Evolutionary conservation across 2,888 invertebrate genomes (phyloP).

Genomic region (Eupithecia vulgata): DNA sequence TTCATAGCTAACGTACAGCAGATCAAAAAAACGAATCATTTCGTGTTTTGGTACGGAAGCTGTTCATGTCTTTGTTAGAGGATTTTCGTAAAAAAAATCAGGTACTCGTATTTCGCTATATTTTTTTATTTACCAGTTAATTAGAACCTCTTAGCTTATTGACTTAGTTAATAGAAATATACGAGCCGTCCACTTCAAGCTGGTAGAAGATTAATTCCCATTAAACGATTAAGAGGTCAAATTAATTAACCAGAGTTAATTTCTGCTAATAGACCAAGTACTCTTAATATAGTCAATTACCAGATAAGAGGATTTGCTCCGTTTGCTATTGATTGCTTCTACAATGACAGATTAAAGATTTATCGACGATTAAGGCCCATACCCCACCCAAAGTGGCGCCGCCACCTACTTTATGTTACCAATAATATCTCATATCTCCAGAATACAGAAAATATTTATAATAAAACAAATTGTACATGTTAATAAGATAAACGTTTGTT

Average conservation of each 20-base stretch:
- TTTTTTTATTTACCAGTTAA: neutral
- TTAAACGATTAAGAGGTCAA: slow-evolving; percentile 60
- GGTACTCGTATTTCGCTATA: neutral
- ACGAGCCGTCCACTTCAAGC: slow-evolving; percentile 1
- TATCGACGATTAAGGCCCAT: neutral
- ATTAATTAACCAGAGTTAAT: slow-evolving; percentile 51
- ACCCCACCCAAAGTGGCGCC: no score
- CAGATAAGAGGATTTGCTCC: slow-evolving; percentile 44
- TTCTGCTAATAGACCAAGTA: slow-evolving; percentile 50
- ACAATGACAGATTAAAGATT: neutral
- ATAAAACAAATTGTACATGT: no score
- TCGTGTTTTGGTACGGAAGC: neutral
- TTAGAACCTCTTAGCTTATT: neutral
- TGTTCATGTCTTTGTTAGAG: no score
- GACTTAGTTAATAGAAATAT: neutral
- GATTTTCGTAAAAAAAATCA: neutral
- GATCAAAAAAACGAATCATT: neutral
- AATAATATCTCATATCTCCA: no score
- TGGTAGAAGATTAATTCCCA: slow-evolving; percentile 38
- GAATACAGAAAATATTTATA: no score
- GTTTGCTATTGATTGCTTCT: slow-evolving; percentile 21
- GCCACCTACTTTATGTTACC: no score
- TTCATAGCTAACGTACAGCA: neutral
- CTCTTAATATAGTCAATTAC: slow-evolving; percentile 54
- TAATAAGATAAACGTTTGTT: no score